These are phyloP conservation scores for Petrolisthes manimaculis DNA, from an alignment of 2,888 invertebrate genomes.

Conservation along the genomic window DNA sequence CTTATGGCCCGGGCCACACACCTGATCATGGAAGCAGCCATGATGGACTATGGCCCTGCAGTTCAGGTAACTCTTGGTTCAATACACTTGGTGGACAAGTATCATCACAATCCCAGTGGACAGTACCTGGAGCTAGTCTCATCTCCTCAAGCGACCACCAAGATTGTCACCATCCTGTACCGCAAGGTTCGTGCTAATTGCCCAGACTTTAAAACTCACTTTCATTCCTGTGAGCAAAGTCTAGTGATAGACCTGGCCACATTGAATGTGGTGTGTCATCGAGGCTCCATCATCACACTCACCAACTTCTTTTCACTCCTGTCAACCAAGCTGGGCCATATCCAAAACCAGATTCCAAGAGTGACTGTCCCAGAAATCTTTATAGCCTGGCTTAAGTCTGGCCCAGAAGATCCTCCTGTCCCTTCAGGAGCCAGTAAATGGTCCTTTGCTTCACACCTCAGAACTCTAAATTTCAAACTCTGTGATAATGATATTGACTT, in stretches of 20 bases:
- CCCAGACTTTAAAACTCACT: constrained; percentile 85
- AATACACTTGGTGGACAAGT: constrained; percentile 80
- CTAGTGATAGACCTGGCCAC: constrained; percentile 79
- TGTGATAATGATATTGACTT: constrained; percentile 65
- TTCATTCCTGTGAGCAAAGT: constrained; percentile 84
- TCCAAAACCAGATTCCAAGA: constrained; percentile 45
- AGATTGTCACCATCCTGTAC: constrained; percentile 79
- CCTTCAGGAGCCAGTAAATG: constrained; percentile 78
- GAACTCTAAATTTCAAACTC: constrained; percentile 59
- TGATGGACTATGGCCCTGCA: constrained; percentile 84
- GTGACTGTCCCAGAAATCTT: constrained; percentile 67
- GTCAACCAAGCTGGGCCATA: constrained; percentile 48
- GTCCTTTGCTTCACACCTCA: constrained; percentile 56
- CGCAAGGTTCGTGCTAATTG: constrained; percentile 85
- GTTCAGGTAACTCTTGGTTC: constrained; percentile 79
- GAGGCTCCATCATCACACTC: constrained; percentile 80
- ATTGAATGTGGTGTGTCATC: constrained; percentile 78
- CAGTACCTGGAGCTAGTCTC: constrained; percentile 82
- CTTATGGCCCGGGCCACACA: constrained; percentile 80
- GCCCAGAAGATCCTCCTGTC: constrained; percentile 77
- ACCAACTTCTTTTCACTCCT: constrained; percentile 75
- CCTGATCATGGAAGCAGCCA: constrained; percentile 79
- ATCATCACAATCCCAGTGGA: constrained; percentile 81
- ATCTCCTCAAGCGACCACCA: constrained; percentile 70
- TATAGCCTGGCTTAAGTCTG: constrained; percentile 51